These are phyloP conservation scores for Pluvialis apricaria DNA, from an alignment of 2,113 vertebrate genomes.

Conservation along the genomic window DNA sequence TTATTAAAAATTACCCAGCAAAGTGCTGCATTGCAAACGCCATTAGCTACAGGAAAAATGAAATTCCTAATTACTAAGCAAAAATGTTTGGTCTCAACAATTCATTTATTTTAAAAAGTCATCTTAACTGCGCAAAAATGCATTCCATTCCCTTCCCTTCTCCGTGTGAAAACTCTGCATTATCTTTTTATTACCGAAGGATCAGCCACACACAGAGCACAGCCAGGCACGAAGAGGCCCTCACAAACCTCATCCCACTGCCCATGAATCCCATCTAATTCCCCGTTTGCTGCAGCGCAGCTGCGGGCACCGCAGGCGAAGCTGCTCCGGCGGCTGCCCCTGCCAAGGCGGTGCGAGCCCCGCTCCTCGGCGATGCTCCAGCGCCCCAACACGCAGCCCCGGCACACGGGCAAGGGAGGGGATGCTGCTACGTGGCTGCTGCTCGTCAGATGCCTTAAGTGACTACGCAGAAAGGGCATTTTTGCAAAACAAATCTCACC, in stretches of 20 bases:
- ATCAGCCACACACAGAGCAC: accelerated
- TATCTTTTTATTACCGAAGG: accelerated
- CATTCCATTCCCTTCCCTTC: accelerated
- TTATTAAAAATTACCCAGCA: constrained; percentile 6
- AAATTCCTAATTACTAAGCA: not conserved
- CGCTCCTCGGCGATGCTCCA: not conserved
- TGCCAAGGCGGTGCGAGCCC: not conserved
- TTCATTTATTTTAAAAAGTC: not conserved
- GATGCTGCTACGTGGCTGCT: accelerated
- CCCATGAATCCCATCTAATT: accelerated
- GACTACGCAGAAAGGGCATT: not conserved
- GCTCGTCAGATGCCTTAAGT: accelerated
- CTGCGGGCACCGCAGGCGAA: accelerated
- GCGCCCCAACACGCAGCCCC: not conserved
- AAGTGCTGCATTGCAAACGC: not conserved
- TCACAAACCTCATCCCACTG: not conserved
- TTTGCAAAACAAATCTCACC: not conserved
- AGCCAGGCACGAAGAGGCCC: accelerated
- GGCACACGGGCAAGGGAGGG: not conserved
- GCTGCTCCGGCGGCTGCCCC: not conserved
- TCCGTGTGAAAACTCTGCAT: accelerated
- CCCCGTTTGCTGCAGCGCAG: not conserved
- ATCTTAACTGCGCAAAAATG: not conserved
- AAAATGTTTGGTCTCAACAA: not conserved
- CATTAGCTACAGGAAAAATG: not conserved